Evolutionary conservation across 2,797 vertebrate species (phyloP).

Genomic region (Brachyalestes nurse): DNA sequence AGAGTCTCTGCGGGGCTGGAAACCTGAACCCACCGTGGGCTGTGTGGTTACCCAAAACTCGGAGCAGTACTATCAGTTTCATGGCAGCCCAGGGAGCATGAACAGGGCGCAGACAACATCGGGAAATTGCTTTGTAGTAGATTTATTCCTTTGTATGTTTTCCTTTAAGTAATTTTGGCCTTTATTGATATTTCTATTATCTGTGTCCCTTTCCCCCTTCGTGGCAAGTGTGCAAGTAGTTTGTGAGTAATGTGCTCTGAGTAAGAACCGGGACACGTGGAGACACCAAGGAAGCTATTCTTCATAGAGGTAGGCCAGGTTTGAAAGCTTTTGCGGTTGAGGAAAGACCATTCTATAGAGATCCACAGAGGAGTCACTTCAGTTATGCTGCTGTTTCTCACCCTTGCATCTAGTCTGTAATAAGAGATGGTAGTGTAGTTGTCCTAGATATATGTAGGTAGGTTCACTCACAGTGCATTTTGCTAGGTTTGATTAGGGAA

Average conservation of each 20-base stretch:
- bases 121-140: conserved; percentile 19
- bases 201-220: conserved; percentile 20
- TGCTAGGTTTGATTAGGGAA: neutral
- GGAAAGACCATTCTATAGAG: conserved; percentile 59
- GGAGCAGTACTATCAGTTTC: conserved; percentile 31
- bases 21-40: neutral
- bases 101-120: neutral
- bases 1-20: neutral
- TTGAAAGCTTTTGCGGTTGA: conserved; percentile 55
- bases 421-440: conserved; percentile 10
- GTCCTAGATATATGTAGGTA: neutral
- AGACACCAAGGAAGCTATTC: conserved; percentile 56
- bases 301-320: conserved; percentile 48
- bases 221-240: conserved; percentile 36
- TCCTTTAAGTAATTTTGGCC: conserved; percentile 31
- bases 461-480: neutral
- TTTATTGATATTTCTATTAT: conserved; percentile 41
- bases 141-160: conserved; percentile 12
- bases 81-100: neutral
- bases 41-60: neutral
- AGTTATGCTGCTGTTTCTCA: conserved; percentile 60
- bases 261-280: conserved; percentile 49
- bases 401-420: conserved; percentile 14
- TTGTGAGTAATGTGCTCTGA: conserved; percentile 51
- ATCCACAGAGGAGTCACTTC: conserved; percentile 59